Base-by-base conservation (phyloP, 2,797 vertebrate species). In the Bucorvus abyssinicus region DNA sequence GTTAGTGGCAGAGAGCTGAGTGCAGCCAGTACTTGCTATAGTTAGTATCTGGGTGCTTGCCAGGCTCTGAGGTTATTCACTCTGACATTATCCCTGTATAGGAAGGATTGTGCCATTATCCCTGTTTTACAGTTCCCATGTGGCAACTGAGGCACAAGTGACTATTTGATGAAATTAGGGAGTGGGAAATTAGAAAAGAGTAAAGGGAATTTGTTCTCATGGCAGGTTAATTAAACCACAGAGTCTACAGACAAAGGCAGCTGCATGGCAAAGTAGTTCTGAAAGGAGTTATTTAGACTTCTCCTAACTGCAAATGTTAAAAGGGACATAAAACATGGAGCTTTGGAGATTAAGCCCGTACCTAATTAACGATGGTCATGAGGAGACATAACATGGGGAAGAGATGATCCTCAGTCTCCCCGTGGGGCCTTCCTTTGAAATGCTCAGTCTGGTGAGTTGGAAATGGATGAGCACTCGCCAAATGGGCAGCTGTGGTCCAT, bases 181-280 rank as follows among this genome's bases (percentile, higher is more conserved):
- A 80, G 49, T 88, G 45, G 60, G 68, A 80, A 92, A 94, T 95
- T 85, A 81, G 91, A 89, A 91, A 93, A 79, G 60, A 8, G 40
- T 76, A 73, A 70, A 83, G 42, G 56, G 84, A 67, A 79, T 94
- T 83, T 87, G 70, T 91, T 96, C 63, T 90, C 14, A 1, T 74
- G 79, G 68, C 68, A 80, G 69, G 52, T 94, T 92, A 95, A 94
- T 94, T 92, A 93, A 94, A 71, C 45, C 78, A 57, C 22, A 68
- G 49, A 49, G 60, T 49, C 71, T 76, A 70, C 34, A 80, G 71
- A 84, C 71, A 90, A 63, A 78, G 73, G 71, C 57, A 94, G 73
- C 56, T 86, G 53, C 63, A 68, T 50, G 34, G 65, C 53, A 75
- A 87, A 84, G 42, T 56, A 45, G 45, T 53, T 40, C 52, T 71